Evolutionary conservation across 2,888 invertebrate species (phyloP).

Genomic region (Parthenolecanium corni): DNA sequence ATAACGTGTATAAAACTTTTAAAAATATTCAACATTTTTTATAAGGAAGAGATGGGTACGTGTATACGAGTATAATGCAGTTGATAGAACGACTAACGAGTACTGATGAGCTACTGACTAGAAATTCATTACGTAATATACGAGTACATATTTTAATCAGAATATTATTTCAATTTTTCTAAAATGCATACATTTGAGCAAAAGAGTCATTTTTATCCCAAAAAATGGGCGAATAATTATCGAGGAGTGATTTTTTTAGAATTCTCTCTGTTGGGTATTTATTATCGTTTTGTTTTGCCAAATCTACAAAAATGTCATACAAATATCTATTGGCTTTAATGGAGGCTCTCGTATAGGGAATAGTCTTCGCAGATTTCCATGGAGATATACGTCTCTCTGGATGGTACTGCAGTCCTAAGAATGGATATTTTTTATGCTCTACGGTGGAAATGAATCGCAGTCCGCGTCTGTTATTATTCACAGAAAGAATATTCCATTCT

Average conservation of each 20-base stretch:
- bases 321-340: constrained; percentile 28
- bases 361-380: constrained; percentile 4
- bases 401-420: constrained; percentile 31
- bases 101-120: too few species aligned
- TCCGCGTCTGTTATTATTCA: constrained; percentile 7
- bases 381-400: constrained; percentile 30
- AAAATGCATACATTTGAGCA: constrained; percentile 10
- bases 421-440: constrained; percentile 30
- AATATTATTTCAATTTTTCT: neutral
- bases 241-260: neutral
- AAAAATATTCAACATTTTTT: too few species aligned
- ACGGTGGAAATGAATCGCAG: constrained; percentile 30
- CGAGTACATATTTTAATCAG: too few species aligned
- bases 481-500: constrained; percentile 10
- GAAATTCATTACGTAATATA: too few species aligned
- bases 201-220: neutral
- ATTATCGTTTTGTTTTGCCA: constrained; percentile 24
- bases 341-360: constrained; percentile 20
- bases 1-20: too few species aligned
- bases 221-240: constrained; percentile 7
- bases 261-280: constrained; percentile 1
- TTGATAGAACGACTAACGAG: too few species aligned
- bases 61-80: too few species aligned
- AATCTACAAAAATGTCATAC: constrained; percentile 28
- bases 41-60: too few species aligned